Evolutionary conservation across 2,113 vertebrate species (phyloP), one percentile per base, ranked within the genome.

Genomic region (Salminus brasiliensis): DNA sequence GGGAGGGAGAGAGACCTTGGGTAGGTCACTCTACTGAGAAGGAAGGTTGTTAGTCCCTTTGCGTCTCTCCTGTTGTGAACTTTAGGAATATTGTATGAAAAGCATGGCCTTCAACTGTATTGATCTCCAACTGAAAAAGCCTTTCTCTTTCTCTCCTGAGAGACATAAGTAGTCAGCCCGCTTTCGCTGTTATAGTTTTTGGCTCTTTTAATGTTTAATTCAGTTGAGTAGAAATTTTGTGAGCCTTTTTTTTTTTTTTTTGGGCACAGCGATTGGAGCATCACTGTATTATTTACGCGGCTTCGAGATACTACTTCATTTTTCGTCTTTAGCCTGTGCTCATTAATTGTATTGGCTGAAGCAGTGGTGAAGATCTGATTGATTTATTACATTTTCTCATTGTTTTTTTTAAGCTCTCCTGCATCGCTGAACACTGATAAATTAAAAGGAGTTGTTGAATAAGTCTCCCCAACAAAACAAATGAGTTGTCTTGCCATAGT

Each of bases 31-130:
- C 45, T 34, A 34, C 34, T 72, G 45, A 80, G 70, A 80, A 43
- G 34, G 70, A 67, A 23, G 43, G 78, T 32, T 73, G 43, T 55
- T 32, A 25, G 49, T 66, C 57, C 25, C 10, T 25, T 5, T 49
- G 41, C 60, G 9, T 30, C n/a, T 72, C 60, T 60, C 66, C 30
- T 15, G 8, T 16, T n/a, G 25, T 73, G 68, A 76, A 68, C 82
- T 84, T 74, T 80, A 43, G 39, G 78, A 84, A 69, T 74, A 73
- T 62, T 18, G 41, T 72, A 80, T 72, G 72, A 82, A 63, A 77
- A 78, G 34, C 8, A 5, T 27, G 39, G 67, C 39, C 29, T 80
- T 81, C 62, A 77, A 69, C 72, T n/a, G 5, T 72, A 84, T 80
- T 45, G 69, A 84, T 84, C 43, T 29, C 16, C 30, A n/a, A 25